A percentile compares a stretch with the other conserved stretches of the same genome.
Evolutionary conservation across 1,140 invertebrate genomes (phyloP).

Genomic region (Dolichoris vasculosae): DNA sequence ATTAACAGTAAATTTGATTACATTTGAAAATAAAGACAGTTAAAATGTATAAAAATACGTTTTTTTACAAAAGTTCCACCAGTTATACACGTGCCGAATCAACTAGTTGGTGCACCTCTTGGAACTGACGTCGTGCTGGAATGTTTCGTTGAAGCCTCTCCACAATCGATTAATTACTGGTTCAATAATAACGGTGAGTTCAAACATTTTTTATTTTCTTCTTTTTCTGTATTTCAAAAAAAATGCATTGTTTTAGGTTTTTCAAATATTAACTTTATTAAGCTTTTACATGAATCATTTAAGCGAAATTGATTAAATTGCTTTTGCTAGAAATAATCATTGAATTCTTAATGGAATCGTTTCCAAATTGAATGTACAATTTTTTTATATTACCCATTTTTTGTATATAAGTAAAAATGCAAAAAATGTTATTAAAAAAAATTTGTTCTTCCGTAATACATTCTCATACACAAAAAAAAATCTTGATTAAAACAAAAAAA

Average conservation of each 20-base stretch:
- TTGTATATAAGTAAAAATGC: too few species aligned
- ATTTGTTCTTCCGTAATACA: too few species aligned
- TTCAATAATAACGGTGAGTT: conserved; percentile 84
- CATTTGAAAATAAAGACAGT: background rate
- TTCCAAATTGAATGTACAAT: too few species aligned
- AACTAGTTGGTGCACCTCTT: conserved; percentile 89
- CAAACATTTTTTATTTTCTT: conserved; percentile 9
- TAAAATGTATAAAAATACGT: background rate
- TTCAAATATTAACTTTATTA: conserved; percentile 2
- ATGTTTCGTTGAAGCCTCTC: conserved; percentile 92
- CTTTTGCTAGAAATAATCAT: too few species aligned
- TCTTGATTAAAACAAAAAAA: too few species aligned
- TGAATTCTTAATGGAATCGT: too few species aligned
- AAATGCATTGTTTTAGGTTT: conserved; percentile 26
- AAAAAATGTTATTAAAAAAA: too few species aligned
- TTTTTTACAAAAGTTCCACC: conserved; percentile 85
- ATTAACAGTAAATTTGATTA: too few species aligned
- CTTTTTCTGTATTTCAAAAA: background rate
- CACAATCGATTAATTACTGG: conserved; percentile 93
- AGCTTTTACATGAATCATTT: conserved; percentile 8
- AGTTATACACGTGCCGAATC: conserved; percentile 90
- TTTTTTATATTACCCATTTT: too few species aligned
- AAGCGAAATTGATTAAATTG: background rate
- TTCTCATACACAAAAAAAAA: too few species aligned
- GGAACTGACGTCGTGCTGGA: conserved; percentile 90